Conservation (phyloP, 2,888 invertebrate genomes). For the Andrena praecox region DNA sequence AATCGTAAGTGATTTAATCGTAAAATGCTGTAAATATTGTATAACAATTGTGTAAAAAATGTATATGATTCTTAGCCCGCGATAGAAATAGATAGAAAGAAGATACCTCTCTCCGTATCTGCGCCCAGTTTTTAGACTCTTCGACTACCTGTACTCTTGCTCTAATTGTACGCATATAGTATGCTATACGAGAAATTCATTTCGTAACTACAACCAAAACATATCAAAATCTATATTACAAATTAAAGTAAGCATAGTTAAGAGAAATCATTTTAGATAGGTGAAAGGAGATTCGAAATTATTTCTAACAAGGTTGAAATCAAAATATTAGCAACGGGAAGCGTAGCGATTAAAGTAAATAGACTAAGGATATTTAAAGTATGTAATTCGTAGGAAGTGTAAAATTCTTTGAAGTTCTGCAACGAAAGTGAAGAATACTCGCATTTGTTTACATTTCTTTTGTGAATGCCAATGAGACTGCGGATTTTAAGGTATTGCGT, state of each 20-base stretch:
- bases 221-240: slow-evolving; percentile 49
- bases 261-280: slow-evolving; percentile 21
- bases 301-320: slow-evolving; percentile 40
- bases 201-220: slow-evolving; percentile 45
- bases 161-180: slow-evolving; percentile 27
- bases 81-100: slow-evolving; percentile 29
- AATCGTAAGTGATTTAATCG: slow-evolving; percentile 39
- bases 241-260: slow-evolving; percentile 40
- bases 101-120: slow-evolving; percentile 20
- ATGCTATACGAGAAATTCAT: slow-evolving; percentile 18
- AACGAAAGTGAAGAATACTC: slow-evolving; percentile 14
- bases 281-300: slow-evolving; percentile 33
- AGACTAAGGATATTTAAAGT: slow-evolving; percentile 40
- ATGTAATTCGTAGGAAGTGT: slow-evolving; percentile 19
- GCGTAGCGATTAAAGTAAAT: slow-evolving; percentile 26
- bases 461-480: background rate
- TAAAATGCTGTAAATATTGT: slow-evolving; percentile 59
- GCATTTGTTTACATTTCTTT: slow-evolving; percentile 36
- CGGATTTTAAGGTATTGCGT: slow-evolving; percentile 14
- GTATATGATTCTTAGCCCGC: slow-evolving; percentile 46
- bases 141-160: slow-evolving; percentile 23
- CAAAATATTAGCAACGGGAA: slow-evolving; percentile 37
- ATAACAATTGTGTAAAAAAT: slow-evolving; percentile 57
- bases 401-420: background rate
- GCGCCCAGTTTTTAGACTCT: slow-evolving; percentile 34